These are phyloP conservation scores for Platysternon megacephalum DNA, from an alignment of 2,113 vertebrate species.

Conservation along the genomic window DNA sequence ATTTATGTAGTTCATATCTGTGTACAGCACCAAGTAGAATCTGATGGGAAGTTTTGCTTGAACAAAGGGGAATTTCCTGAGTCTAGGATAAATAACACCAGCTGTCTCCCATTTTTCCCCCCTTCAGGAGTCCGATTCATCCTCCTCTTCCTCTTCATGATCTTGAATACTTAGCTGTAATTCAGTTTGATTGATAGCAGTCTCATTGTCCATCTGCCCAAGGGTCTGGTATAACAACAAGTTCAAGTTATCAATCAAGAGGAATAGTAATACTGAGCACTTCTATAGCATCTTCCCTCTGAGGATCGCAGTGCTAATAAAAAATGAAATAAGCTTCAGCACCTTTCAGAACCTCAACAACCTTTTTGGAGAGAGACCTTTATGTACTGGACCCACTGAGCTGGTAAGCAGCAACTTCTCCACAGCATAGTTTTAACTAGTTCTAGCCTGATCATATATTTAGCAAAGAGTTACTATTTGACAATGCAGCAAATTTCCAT, in stretches of 20 bases:
- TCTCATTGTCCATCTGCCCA: constrained; percentile 82
- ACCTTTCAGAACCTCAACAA: not conserved
- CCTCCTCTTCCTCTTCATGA: constrained; percentile 64
- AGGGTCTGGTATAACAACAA: constrained; percentile 56
- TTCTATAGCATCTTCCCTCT: not conserved
- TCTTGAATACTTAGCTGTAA: constrained; percentile 75
- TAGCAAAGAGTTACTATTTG: no score
- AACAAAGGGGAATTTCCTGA: constrained; percentile 34
- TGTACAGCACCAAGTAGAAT: not conserved
- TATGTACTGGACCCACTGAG: not conserved
- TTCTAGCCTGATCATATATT: fast-evolving
- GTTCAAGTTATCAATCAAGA: not conserved
- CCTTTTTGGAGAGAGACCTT: not conserved
- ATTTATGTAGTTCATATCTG: not conserved
- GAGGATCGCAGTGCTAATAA: not conserved
- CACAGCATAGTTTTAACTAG: fast-evolving
- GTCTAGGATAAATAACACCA: not conserved
- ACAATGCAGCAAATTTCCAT: fast-evolving
- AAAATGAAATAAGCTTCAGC: not conserved
- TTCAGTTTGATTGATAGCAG: constrained; percentile 83
- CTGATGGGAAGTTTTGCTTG: not conserved
- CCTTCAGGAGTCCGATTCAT: constrained; percentile 78
- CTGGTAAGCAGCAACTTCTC: fast-evolving
- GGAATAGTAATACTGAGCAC: fast-evolving
- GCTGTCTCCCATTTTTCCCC: not conserved